Conservation (phyloP, 2,797 vertebrate species). For the Enteromius radiatus region DNA sequence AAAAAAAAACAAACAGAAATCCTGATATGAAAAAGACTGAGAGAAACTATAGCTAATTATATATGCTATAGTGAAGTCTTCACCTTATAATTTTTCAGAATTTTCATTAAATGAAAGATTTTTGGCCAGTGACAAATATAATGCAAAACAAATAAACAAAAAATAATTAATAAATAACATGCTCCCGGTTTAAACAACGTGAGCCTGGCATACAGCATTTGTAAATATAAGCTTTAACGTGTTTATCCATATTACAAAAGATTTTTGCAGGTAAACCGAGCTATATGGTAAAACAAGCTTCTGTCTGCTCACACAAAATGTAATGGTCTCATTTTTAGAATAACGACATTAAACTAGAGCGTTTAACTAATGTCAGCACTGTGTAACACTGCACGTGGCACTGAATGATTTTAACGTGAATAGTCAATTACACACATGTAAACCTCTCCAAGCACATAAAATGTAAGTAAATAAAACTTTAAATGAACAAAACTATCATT, state of each 20-base stretch:
- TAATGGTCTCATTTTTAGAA: background rate
- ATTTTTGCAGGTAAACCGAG: background rate
- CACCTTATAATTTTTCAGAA: background rate
- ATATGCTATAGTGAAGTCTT: background rate
- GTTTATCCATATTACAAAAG: slow-evolving; percentile 2
- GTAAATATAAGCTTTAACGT: background rate
- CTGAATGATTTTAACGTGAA: slow-evolving; percentile 54
- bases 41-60: background rate
- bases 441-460: slow-evolving; percentile 26
- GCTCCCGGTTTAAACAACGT: background rate
- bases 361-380: slow-evolving; percentile 42
- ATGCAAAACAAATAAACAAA: background rate
- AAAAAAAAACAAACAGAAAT: background rate
- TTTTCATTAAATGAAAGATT: background rate
- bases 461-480: slow-evolving; percentile 3
- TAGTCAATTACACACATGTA: slow-evolving; percentile 33
- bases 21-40: background rate
- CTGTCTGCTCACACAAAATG: background rate
- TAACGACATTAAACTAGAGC: background rate
- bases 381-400: slow-evolving; percentile 42
- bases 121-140: slow-evolving; percentile 12
- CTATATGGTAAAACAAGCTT: background rate
- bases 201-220: background rate
- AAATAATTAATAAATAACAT: background rate
- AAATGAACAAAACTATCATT: background rate